Conservation (phyloP, 2,113 vertebrate genomes). For the Rhineura floridana region DNA sequence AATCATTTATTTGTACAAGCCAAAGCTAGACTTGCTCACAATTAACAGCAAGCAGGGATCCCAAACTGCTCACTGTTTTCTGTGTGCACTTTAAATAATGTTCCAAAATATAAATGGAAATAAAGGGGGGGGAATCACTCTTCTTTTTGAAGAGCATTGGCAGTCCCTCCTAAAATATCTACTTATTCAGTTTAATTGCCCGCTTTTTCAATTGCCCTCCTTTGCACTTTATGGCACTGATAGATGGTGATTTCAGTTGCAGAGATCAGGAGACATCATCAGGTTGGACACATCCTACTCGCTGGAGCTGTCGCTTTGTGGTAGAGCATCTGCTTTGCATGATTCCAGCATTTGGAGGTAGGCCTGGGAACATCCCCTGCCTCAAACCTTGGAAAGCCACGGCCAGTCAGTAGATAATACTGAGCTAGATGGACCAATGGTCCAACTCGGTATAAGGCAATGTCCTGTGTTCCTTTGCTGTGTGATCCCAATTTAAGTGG, state of each 20-base stretch:
- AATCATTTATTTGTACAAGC: neutral
- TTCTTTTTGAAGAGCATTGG: neutral
- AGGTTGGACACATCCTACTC: too few species aligned
- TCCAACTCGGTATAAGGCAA: too few species aligned
- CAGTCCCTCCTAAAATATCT: neutral
- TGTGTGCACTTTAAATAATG: too few species aligned
- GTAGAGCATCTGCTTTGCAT: too few species aligned
- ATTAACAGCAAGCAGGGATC: neutral
- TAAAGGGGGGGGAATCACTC: too few species aligned
- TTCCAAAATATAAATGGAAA: neutral
- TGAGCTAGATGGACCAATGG: too few species aligned
- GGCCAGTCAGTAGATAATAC: too few species aligned
- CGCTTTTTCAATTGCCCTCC: neutral
- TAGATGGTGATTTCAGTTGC: neutral
- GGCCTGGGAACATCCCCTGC: too few species aligned
- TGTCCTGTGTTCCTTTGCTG: too few species aligned
- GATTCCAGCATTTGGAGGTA: too few species aligned
- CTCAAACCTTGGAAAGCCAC: too few species aligned
- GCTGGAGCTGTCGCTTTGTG: too few species aligned
- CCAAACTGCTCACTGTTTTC: neutral
- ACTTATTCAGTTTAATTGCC: neutral
- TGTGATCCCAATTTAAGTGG: neutral
- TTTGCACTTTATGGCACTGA: neutral
- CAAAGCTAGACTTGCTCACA: neutral
- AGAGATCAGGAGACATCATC: neutral